Evolutionary conservation across 2,797 vertebrate genomes (phyloP), one percentile per base, ranked within the genome.

Genomic region (Cetoscarus ocellatus): DNA sequence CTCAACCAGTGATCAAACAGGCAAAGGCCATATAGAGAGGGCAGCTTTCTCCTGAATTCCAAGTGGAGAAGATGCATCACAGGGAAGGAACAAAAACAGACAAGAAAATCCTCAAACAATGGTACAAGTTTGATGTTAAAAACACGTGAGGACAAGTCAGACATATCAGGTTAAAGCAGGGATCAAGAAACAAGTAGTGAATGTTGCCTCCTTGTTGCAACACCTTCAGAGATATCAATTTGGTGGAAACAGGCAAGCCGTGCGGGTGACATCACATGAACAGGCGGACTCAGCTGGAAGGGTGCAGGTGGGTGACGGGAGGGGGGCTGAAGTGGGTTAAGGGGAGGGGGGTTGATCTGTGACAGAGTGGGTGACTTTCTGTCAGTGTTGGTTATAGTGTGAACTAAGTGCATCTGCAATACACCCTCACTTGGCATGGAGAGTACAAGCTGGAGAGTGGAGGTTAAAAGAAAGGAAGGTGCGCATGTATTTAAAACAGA

Each of bases 261-360:
- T 58, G 66, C 35, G 39, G 61, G 70, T 84, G 84, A 80, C 81
- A 82, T 81, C 73, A 81, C 70, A 43, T 38, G 61, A 68, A 44
- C 88, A 76, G 74, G 66, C 69, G 49, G 85, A 62, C 80, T 86
- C 94, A 93, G 90, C 86, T 93, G 93, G 87, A 84, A 75, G 84
- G 77, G 82, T 84, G 82, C 87, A 91, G 87, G 83, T 88, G 89
- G 91, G 87, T 80, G 87, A 83, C 72, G 70, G 80, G 8, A 10
- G 50, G 83, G 84, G 72, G 68, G 75, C 61, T 68, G 74, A 56
- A 35, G 63, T 36, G 40, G 78, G 67, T 59, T 62, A 27, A 2
- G 27, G 27, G 73, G 67, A 58, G 60, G 75, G 75, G 67, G 77
- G 75, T 88, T 92, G 93, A 93, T 93, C 88, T 79, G 40, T 60